Percentiles rank a stretch among this genome's conserved stretches.
Conservation (phyloP, 2,888 invertebrate species). For the Tetragonisca angustula region DNA sequence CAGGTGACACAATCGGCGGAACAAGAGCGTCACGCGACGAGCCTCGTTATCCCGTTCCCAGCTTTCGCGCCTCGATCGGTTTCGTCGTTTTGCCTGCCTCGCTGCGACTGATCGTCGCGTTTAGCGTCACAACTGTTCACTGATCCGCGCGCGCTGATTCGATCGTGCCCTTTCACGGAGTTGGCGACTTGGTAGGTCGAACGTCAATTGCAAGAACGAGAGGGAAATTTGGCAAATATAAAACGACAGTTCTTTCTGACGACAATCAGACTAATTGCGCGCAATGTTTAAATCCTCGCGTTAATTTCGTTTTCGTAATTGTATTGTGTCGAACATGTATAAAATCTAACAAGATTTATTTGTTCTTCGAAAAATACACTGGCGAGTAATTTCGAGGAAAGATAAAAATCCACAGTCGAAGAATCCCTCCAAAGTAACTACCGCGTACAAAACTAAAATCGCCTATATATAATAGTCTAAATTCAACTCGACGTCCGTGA, state of each 20-base stretch:
- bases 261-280: no score
- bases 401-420: no score
- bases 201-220: no score
- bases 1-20: constrained; percentile 48
- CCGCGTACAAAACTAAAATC: background rate
- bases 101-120: background rate
- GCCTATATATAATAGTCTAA: no score
- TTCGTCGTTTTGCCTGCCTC: background rate
- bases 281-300: no score
- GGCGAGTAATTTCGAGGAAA: background rate
- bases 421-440: background rate
- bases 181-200: background rate
- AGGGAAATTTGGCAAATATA: no score
- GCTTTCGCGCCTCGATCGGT: background rate
- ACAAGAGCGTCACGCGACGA: constrained; percentile 30
- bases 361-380: background rate
- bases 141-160: background rate
- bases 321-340: no score
- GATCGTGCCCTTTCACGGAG: background rate
- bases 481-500: background rate
- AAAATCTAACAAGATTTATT: no score
- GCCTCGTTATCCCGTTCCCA: constrained; percentile 39
- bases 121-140: no score
- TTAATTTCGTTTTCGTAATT: no score
- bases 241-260: no score